These are phyloP conservation scores for Drosophila pruinosa DNA, from an alignment of 1,140 invertebrate species.

Conservation along the genomic window DNA sequence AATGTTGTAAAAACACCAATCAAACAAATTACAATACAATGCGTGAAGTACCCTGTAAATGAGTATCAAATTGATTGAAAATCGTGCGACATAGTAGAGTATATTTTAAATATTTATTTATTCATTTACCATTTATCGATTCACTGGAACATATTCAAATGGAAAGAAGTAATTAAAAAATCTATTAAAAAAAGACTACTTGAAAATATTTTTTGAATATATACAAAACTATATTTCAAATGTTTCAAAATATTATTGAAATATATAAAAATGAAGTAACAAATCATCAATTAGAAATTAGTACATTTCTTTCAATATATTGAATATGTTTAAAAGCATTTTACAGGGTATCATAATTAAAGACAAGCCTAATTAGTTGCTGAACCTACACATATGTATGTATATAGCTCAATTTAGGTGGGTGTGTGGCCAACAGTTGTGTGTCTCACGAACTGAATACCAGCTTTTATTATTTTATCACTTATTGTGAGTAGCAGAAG, in stretches of 20 bases:
- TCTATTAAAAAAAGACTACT: neutral
- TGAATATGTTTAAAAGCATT: too few species aligned
- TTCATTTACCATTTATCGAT: too few species aligned
- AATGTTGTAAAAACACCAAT: constrained; percentile 11
- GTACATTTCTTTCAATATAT: too few species aligned
- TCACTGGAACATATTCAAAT: too few species aligned
- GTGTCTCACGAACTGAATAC: neutral
- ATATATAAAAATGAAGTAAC: too few species aligned
- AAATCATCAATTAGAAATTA: too few species aligned
- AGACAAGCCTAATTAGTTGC: neutral
- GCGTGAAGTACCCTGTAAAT: constrained; percentile 4
- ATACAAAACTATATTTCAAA: neutral
- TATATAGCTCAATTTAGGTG: neutral
- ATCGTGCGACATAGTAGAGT: too few species aligned
- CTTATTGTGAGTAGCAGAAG: neutral
- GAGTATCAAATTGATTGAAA: too few species aligned
- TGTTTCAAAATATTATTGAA: too few species aligned
- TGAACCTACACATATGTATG: neutral
- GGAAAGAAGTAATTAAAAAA: too few species aligned
- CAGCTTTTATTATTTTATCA: neutral
- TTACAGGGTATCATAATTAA: neutral
- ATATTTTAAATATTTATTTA: too few species aligned
- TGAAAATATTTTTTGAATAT: neutral
- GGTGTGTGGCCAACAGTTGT: neutral
- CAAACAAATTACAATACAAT: neutral